Conservation (phyloP, 2,888 invertebrate genomes). For the Syrphus vitripennis region DNA sequence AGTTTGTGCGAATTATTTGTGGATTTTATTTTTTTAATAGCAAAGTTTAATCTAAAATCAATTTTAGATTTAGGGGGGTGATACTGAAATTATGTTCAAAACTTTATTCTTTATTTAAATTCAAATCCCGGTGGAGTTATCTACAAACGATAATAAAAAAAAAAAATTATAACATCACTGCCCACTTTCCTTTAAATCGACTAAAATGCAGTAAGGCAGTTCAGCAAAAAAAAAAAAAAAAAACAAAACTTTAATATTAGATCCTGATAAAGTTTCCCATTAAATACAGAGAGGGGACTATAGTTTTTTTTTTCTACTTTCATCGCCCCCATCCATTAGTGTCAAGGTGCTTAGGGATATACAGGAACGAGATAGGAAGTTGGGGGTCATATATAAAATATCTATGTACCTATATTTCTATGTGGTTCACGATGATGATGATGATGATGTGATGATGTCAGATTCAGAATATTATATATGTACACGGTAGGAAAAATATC, state of each 20-base stretch:
- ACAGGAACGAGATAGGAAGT: neutral
- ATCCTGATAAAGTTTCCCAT: conserved; percentile 52
- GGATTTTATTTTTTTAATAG: too few relatives aligned
- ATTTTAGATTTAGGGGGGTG: too few relatives aligned
- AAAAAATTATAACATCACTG: neutral
- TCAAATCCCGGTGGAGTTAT: too few relatives aligned
- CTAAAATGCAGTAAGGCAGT: neutral
- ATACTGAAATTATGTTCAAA: too few relatives aligned
- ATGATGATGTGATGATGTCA: conserved; percentile 35
- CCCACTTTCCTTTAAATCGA: neutral
- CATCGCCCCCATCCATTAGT: conserved; percentile 27
- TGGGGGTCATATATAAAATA: neutral
- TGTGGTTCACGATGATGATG: conserved; percentile 8
- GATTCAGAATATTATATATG: conserved; percentile 16
- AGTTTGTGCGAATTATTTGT: too few relatives aligned
- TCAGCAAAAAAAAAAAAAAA: neutral
- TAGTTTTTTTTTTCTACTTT: neutral
- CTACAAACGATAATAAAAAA: too few relatives aligned
- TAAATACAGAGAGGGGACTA: conserved; percentile 11
- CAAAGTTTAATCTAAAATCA: too few relatives aligned
- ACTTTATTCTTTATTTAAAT: too few relatives aligned
- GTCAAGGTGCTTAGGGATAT: conserved; percentile 47
- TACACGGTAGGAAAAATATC: too few relatives aligned
- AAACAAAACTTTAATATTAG: conserved; percentile 45
- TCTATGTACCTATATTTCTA: neutral